Evolutionary conservation across 2,113 vertebrate genomes (phyloP), one percentile per base, ranked within the genome.

Genomic region (Oenanthe oenanthe): DNA sequence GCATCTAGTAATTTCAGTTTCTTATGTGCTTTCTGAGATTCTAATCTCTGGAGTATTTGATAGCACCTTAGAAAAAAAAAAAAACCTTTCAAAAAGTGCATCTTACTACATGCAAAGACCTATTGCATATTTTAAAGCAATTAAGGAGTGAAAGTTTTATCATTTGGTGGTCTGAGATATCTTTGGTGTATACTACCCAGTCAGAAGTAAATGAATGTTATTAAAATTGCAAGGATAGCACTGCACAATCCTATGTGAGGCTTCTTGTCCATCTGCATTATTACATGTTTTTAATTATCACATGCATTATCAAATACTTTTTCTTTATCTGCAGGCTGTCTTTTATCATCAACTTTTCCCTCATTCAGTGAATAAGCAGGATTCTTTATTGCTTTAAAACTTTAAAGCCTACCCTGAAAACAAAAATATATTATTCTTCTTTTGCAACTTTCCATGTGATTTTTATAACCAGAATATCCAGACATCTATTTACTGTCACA

Each of bases 211-310:
- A 92, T 74, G 3, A 67, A 83, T 54, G 36, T 53, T 76, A 77
- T 84, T 95, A 91, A 94, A 89, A 89, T 91, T 70, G 68, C 56
- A 95, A 74, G 20, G 22, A 24, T 50, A 88, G 12, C 50, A 38
- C 24, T 70, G 38, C 18, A 61, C 31, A 72, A 54, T 45, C 25
- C 15, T 66, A n/a, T 1, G 0, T 77, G 54, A 77, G 75, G 68
- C 45, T 78, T 75, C 72, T 92, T 76, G 50, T 58, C 34, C 56
- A 92, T 42, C 29, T 80, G 38, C 65, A 42, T 73, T 88, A 53
- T 71, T 76, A 62, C 25, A 14, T 26, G 32, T 38, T 24, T 93
- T 86, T 70, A 92, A 88, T 91, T 92, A 93, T 29, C 32, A 47
- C 22, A 26, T 45, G 4, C 22, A 58, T 88, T 76, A 66, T 63